Evolutionary conservation across 2,797 vertebrate genomes (phyloP), one percentile per base, ranked within the genome.

Genomic region (Dromococcyx pavoninus): DNA sequence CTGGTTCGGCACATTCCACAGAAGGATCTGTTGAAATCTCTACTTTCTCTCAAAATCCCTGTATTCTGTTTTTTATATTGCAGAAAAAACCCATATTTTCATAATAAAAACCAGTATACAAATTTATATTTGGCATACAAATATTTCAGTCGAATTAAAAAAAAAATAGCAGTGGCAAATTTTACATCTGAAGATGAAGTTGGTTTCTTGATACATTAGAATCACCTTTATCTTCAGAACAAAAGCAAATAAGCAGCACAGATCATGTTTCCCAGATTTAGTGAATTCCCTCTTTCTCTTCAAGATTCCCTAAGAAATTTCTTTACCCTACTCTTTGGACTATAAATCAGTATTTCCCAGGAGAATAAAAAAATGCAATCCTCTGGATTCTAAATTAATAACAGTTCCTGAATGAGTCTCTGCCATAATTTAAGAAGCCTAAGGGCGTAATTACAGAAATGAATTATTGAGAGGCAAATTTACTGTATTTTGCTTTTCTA

Each of bases 381-480:
- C 33, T 71, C 69, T 86, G 53, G 19, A 73, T 67, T 89, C 64
- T 43, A 64, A 94, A 60, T 35, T 79, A 82, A 37, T 89, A 93
- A 83, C 24, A 86, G 56, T 33, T 80, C 30, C 78, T 89, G 75
- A 89, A 82, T 57, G 65, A 80, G 15, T 50, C n/a, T 86, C 74
- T 85, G 48, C 17, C 27, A 48, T 44, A 78, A 78, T 75, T 84
- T 86, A 83, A 84, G 58, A 86, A 91, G 84, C 70, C 62, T 86
- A 67, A 87, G 73, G 76, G 77, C 75, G 25, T 46, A 93, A 94
- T 90, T 96, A 91, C 57, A 93, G 35, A 86, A 91, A 86, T 91
- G 57, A 93, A 80, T 91, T 92, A 88, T 72, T 78, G 56, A 92
- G 39, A 75, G 30, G 50, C 58, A 92, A 61, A 72, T 69, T 91